Evolutionary conservation across 2,888 invertebrate species (phyloP), one percentile per base, ranked within the genome.

Genomic region (Polymixis flavicincta): DNA sequence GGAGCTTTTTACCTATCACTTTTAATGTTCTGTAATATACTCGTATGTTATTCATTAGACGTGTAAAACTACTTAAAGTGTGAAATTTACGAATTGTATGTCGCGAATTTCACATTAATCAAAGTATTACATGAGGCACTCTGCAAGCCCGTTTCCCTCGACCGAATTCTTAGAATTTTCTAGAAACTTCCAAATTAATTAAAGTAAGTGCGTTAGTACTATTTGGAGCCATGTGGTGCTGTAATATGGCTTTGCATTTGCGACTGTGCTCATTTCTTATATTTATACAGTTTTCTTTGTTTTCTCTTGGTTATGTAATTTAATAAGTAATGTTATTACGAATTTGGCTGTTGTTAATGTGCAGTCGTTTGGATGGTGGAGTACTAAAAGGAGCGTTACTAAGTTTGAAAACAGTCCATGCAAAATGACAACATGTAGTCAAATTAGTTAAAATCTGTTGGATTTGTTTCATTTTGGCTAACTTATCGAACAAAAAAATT

Each of bases 121-220:
- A 83, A 77, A 85, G 64, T 63, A 72, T 82, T 76, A 76, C 70
- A 37, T 82, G 85, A 68, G 54, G 60, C 60, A 70, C 69, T 72
- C 52, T 45, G 64, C 52, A 50, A 19, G 66, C 64, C 22, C 22
- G 64, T 68, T 85, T 76, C 50, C 17, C 32, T 64, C 60, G 13
- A 22, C n/a, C 37, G 55, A 77, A 73, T 85, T 73, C 83, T 77
- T 57, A 71, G 83, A 71, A 82, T 85, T 85, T 85, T 83, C 82
- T 82, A 54, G 76, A 81, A 85, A 82, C 57, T 82, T 73, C 68
- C 70, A 73, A 82, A 71, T 83, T 83, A 82, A 83, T 83, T 85
- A 85, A 82, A 71, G 70, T 85, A 71, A 85, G 66, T 77, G 73
- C 70, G 67, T 83, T 71, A 65, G 54, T 76, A 85, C 66, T 83